Evolutionary conservation across 2,113 vertebrate species (phyloP).

Genomic region (Theristicus caerulescens): DNA sequence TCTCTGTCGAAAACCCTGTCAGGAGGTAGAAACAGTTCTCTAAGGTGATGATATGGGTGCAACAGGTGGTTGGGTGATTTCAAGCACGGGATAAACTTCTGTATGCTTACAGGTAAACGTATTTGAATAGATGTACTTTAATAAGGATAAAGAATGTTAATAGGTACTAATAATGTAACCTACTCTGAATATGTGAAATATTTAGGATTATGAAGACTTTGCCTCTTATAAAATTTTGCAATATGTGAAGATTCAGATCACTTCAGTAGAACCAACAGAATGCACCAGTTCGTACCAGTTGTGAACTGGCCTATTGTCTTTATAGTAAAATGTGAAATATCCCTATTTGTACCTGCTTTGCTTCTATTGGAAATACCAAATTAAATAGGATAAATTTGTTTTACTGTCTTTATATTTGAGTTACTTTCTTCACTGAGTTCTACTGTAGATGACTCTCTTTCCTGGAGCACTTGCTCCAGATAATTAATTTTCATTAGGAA

Average conservation of each 20-base stretch:
- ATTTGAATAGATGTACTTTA: too few relatives aligned
- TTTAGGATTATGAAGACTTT: neutral
- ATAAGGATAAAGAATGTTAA: neutral
- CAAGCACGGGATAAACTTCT: neutral
- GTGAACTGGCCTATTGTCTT: neutral
- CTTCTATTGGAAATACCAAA: neutral
- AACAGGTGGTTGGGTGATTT: neutral
- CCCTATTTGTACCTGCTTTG: neutral
- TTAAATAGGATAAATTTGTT: neutral
- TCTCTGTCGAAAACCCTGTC: neutral
- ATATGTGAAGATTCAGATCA: neutral
- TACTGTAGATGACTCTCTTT: neutral
- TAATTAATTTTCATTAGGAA: slow-evolving; percentile 7
- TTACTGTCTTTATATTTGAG: neutral
- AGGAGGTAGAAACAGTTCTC: neutral
- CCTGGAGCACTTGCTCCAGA: neutral
- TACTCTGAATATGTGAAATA: neutral
- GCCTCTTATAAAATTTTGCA: neutral
- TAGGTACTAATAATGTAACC: neutral
- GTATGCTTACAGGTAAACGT: neutral
- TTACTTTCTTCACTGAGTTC: neutral
- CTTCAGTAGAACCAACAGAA: neutral
- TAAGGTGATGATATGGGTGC: neutral
- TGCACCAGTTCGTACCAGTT: neutral
- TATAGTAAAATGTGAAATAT: neutral